Percentiles rank a stretch among this genome's conserved stretches.
Evolutionary conservation across 2,113 vertebrate species (phyloP).

Genomic region (Arizona elegans): DNA sequence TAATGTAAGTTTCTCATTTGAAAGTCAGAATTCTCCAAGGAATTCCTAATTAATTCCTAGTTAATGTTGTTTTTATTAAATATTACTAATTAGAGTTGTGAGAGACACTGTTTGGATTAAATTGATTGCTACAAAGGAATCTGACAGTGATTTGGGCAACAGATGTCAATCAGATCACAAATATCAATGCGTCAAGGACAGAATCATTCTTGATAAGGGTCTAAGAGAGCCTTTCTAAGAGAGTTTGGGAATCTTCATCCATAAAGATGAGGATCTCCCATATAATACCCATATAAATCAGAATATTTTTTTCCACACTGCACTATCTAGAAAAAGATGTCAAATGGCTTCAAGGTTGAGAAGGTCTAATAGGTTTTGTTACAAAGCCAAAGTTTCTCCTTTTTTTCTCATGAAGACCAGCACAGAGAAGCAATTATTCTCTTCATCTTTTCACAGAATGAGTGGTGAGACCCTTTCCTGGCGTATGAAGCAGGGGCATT

Average conservation of each 20-base stretch:
- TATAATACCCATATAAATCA: background rate
- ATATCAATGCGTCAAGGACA: background rate
- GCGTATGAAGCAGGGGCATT: background rate
- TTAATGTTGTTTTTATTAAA: background rate
- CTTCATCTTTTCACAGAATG: background rate
- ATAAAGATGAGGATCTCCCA: background rate
- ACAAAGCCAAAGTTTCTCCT: background rate
- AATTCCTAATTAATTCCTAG: background rate
- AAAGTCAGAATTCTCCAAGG: background rate
- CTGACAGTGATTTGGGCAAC: background rate
- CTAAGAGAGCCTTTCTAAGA: background rate
- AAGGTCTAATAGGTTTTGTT: background rate
- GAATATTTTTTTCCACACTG: background rate
- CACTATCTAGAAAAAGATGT: background rate
- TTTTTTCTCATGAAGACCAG: background rate
- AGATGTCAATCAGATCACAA: background rate
- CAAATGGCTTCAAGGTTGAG: background rate
- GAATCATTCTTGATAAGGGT: background rate
- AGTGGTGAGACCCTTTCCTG: background rate
- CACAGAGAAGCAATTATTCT: background rate
- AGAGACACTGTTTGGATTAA: background rate
- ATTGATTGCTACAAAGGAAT: background rate
- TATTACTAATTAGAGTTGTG: background rate
- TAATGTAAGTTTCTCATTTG: background rate
- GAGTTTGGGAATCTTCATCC: background rate